Evolutionary conservation across 2,113 vertebrate genomes (phyloP).

Genomic region (Leucosticte australis): DNA sequence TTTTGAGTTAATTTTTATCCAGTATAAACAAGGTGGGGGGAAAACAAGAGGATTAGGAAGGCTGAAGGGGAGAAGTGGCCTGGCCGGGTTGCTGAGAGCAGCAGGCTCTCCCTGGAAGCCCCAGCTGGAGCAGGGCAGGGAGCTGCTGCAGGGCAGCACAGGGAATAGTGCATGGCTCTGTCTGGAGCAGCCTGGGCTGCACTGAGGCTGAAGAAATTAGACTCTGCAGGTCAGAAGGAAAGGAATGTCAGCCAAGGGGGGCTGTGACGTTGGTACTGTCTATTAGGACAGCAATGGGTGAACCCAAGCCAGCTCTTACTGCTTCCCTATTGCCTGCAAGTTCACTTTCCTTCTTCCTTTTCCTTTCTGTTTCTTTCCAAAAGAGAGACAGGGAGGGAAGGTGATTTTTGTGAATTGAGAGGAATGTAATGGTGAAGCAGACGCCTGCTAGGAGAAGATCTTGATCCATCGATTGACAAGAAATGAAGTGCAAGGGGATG

Average conservation of each 20-base stretch:
- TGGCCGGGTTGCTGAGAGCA: neutral
- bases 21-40: neutral
- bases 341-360: neutral
- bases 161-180: neutral
- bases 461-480: neutral
- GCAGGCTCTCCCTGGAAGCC: neutral
- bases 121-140: neutral
- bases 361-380: neutral
- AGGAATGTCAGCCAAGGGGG: neutral
- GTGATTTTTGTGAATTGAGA: neutral
- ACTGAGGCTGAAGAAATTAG: neutral
- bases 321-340: neutral
- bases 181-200: fast-evolving
- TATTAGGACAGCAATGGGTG: neutral
- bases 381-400: neutral
- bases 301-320: neutral
- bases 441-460: neutral
- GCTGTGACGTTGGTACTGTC: neutral
- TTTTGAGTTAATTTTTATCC: conserved; percentile 21
- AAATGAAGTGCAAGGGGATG: neutral
- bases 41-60: conserved; percentile 9
- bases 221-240: neutral
- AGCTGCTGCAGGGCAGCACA: neutral
- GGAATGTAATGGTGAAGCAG: neutral
- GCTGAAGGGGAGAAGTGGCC: neutral